Base-by-base conservation (phyloP, 2,113 vertebrate genomes). In the Lagopus muta region DNA sequence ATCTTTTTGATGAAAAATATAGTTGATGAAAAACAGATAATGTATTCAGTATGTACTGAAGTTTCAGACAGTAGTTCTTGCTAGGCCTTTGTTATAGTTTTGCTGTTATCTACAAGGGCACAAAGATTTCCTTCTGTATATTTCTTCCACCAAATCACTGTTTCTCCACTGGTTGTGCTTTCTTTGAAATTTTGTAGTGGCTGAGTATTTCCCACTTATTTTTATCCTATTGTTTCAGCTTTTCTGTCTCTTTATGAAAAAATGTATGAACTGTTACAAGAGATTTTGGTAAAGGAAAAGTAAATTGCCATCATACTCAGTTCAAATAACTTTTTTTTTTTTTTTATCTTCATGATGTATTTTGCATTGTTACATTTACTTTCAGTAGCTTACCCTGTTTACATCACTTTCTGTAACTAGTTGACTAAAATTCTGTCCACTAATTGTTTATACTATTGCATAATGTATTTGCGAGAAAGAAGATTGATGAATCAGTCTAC, bases 321-420 rank as follows among this genome's bases (percentile, higher is more conserved):
- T 78, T 77, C 60, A 57, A 62, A 86, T 2, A 73, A 11, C 24
- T 75, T 80, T 4, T 86, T 36, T 36, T 36, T 36, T 36, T 36
- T 36, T 47, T 83, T 88, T 62, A 21, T 60, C 24, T 90, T 54
- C 10, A 8, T 52, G 32, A 71, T 62, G 5, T 45, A 66, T 74
- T 84, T 9, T 45, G 38, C 28, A 55, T 30, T 20, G 28, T 67
- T 61, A 81, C 52, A 71, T 34, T 57, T 74, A 64, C 17, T 87
- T 71, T 38, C 34, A 60, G 16, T 75, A 66, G 71, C 90, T 86
- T 82, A 71, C 77, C 40, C 86, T 86, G 50, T 74, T 90, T 92
- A 86, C 34, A 5, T 58, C 90, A 43, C 5, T n/a, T 92, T 66
- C 65, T 85, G 16, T 74, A 73, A 74, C 45, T 58, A 30, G 27